Conservation (phyloP, 2,797 vertebrate species). For the Acrossocheilus fasciatus region DNA sequence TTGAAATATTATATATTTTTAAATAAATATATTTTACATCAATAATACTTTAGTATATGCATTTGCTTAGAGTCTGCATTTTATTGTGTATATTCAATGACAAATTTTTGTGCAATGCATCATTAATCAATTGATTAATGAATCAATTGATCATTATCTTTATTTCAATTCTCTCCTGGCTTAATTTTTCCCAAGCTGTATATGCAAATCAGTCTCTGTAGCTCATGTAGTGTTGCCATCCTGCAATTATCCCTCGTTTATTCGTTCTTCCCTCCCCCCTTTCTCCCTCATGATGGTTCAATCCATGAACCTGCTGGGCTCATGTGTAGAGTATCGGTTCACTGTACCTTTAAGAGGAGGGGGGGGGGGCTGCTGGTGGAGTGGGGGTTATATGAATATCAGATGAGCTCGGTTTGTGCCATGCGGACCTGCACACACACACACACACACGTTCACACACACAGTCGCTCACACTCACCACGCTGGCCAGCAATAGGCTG, state of each 20-base stretch:
- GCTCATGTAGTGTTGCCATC: conserved; percentile 2
- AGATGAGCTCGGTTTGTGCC: conserved; percentile 86
- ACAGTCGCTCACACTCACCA: conserved; percentile 57
- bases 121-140: too few relatives aligned
- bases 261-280: neutral
- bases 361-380: conserved; percentile 57
- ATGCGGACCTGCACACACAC: conserved; percentile 75
- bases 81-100: neutral
- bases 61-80: neutral
- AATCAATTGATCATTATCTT: neutral
- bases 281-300: conserved; percentile 41
- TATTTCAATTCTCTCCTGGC: neutral
- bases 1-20: neutral
- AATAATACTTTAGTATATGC: neutral
- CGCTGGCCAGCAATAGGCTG: conserved; percentile 59
- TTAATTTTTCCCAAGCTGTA: neutral
- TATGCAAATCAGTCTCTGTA: neutral
- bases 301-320: conserved; percentile 36
- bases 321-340: conserved; percentile 30
- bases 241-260: conserved; percentile 7
- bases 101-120: neutral
- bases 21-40: neutral
- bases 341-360: conserved; percentile 77
- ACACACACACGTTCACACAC: conserved; percentile 54
- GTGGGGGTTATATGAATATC: conserved; percentile 81